Percentiles rank a stretch among this genome's conserved stretches.
phyloP scores from a whole-genome alignment of 1,140 invertebrate species.

The Cherax quadricarinatus region DNA sequence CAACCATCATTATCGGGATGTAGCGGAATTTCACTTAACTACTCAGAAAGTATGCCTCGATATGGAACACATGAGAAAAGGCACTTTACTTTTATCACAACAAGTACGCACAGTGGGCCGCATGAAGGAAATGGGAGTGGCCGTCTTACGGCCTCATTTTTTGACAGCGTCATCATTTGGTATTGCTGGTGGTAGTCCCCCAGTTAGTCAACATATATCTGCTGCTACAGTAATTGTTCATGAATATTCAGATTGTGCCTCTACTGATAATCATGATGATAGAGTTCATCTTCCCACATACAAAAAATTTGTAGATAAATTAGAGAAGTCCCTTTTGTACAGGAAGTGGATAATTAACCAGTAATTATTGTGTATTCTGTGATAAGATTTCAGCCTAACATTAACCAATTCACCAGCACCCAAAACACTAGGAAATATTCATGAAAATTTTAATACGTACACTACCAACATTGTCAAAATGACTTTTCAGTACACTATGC shows the following conservation, averaged over 20 bases:
- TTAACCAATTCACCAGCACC: no score
- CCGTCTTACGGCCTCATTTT: constrained; percentile 66
- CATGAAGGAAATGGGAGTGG: constrained; percentile 57
- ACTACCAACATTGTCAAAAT: no score
- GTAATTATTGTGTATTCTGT: neutral
- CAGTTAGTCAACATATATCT: constrained; percentile 66
- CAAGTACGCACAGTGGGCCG: constrained; percentile 48
- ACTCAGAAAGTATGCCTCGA: constrained; percentile 69
- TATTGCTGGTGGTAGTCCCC: neutral
- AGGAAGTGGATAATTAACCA: constrained; percentile 69
- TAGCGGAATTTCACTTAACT: constrained; percentile 65
- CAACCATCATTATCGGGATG: constrained; percentile 16
- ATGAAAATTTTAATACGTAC: no score
- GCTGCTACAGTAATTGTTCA: constrained; percentile 47
- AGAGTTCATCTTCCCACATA: constrained; percentile 66
- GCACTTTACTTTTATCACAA: constrained; percentile 52
- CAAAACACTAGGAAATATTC: no score
- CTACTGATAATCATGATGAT: constrained; percentile 56
- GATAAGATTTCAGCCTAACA: neutral
- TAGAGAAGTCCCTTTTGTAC: constrained; percentile 65
- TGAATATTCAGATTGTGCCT: constrained; percentile 48
- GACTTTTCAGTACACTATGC: no score
- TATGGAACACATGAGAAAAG: constrained; percentile 43
- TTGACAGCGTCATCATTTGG: constrained; percentile 21
- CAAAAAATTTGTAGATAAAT: constrained; percentile 55